phyloP scores from a whole-genome alignment of 2,797 vertebrate species.

The Rhynchotus rufescens region DNA sequence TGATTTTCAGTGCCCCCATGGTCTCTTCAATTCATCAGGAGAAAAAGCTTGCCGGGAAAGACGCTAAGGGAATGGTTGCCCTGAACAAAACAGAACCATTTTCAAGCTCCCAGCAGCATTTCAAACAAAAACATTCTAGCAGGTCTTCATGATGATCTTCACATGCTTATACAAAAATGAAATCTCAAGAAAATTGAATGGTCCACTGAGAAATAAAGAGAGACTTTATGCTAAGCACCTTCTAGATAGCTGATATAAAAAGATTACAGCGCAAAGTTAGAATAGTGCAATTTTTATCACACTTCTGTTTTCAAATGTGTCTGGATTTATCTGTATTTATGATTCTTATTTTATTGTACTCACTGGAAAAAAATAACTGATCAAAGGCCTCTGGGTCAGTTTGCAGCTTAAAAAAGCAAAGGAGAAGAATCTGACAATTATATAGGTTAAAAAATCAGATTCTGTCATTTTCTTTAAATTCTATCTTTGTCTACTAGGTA shows the following conservation, averaged over 20 bases:
- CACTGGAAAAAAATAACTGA: not conserved
- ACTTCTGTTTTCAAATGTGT: not conserved
- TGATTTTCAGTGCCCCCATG: conserved; percentile 18
- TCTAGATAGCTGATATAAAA: conserved; percentile 7
- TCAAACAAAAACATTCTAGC: conserved; percentile 17
- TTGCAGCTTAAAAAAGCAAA: not conserved
- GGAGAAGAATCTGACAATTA: not conserved
- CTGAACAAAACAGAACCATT: not conserved
- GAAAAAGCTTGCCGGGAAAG: conserved; percentile 8
- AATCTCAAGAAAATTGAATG: conserved; percentile 9
- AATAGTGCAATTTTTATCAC: conserved; percentile 32
- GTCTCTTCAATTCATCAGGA: conserved; percentile 11
- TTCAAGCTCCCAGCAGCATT: not conserved
- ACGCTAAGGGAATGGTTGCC: not conserved
- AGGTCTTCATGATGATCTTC: not conserved
- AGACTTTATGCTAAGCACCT: conserved; percentile 18
- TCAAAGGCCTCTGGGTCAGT: not conserved
- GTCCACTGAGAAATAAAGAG: conserved; percentile 23
- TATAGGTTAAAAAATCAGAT: not conserved
- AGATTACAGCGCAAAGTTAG: not conserved
- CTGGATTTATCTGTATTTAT: not conserved
- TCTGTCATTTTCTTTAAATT: not conserved
- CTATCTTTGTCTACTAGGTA: not conserved
- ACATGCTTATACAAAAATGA: conserved; percentile 3
- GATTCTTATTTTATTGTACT: not conserved